Conservation (phyloP, 64 coral and sea anemone genomes). For the Stichodactyla helianthus region DNA sequence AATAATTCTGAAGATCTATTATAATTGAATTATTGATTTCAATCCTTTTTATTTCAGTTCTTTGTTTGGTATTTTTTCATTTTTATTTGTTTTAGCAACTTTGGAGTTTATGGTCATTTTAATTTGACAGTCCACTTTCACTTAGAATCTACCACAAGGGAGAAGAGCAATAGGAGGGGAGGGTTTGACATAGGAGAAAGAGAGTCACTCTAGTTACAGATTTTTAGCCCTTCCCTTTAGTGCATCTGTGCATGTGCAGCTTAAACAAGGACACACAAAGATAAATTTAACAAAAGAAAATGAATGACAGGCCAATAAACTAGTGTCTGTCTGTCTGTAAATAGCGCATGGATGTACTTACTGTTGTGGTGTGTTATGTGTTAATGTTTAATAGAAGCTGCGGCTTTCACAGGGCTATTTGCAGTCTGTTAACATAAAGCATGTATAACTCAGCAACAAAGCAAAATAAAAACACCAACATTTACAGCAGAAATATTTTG, state of each 20-base stretch:
- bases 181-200: background rate
- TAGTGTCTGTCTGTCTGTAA: background rate
- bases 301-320: background rate
- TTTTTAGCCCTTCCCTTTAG: background rate
- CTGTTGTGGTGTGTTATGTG: conserved; percentile 1
- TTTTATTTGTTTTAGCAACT: no score
- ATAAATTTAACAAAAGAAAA: background rate
- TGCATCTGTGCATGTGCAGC: no score
- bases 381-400: conserved; percentile 18
- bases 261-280: no score
- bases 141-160: no score
- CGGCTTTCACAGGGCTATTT: conserved; percentile 17
- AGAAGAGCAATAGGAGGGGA: no score
- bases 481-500: background rate
- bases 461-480: background rate
- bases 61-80: no score
- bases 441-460: background rate
- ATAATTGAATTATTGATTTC: no score
- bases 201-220: background rate
- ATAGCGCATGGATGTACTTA: background rate
- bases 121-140: no score
- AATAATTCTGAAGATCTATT: no score
- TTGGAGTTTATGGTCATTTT: no score
- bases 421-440: conserved; percentile 28
- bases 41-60: no score